Evolutionary conservation across 2,888 invertebrate species (phyloP).

Genomic region (Trachelus stipa): DNA sequence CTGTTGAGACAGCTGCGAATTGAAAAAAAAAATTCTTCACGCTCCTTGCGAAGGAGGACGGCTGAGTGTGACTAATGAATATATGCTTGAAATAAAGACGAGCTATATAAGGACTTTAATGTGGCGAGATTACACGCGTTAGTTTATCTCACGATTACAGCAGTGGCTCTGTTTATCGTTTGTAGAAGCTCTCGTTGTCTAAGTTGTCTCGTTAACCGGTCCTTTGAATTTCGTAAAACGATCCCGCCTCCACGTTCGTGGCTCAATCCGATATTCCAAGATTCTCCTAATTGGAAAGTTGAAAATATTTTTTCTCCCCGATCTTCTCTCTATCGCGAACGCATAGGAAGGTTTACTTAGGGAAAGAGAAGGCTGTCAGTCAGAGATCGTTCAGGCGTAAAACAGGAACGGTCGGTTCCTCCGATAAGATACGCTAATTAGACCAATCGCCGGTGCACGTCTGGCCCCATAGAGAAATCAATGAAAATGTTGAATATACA

Average conservation of each 20-base stretch:
- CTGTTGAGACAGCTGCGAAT: background rate
- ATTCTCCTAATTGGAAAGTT: slow-evolving; percentile 14
- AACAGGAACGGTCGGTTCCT: slow-evolving; percentile 16
- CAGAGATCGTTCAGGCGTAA: background rate
- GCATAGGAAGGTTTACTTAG: background rate
- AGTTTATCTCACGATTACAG: background rate
- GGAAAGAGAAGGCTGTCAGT: background rate
- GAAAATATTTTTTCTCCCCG: slow-evolving; percentile 12
- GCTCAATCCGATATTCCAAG: background rate
- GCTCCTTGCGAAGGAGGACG: background rate
- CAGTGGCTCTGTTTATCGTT: background rate
- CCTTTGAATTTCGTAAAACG: background rate
- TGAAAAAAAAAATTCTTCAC: background rate
- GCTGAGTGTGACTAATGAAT: background rate
- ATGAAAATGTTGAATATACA: background rate
- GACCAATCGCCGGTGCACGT: slow-evolving; percentile 12
- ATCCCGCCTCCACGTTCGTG: background rate
- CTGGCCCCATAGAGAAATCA: background rate
- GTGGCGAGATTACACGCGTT: background rate
- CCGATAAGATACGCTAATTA: slow-evolving; percentile 22
- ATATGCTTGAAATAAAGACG: background rate
- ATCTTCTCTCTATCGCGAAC: background rate
- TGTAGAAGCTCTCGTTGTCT: background rate
- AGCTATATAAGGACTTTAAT: background rate
- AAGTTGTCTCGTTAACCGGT: background rate